Evolutionary conservation across 2,797 vertebrate species (phyloP).

Genomic region (Tragopan temminckii): DNA sequence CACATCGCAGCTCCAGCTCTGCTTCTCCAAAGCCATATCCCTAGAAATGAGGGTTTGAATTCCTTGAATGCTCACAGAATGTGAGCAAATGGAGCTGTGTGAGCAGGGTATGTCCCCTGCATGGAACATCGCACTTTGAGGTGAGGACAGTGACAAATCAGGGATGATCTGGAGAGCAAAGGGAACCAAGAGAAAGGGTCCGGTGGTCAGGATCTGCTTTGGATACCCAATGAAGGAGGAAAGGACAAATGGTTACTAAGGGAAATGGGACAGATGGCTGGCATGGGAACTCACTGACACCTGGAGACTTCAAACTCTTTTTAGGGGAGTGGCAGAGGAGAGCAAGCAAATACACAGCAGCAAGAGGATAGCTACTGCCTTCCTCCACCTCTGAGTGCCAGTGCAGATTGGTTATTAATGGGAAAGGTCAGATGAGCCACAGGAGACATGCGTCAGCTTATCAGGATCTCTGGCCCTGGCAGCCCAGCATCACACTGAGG

Average conservation of each 20-base stretch:
- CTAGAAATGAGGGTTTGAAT: background rate
- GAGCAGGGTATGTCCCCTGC: accelerated
- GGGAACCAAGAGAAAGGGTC: background rate
- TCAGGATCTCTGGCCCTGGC: background rate
- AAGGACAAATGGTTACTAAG: conserved; percentile 58
- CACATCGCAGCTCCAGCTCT: background rate
- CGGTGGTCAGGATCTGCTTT: conserved; percentile 31
- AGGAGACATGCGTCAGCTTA: background rate
- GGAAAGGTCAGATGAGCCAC: conserved; percentile 4
- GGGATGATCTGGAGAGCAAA: background rate
- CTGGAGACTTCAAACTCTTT: background rate
- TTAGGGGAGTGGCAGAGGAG: background rate
- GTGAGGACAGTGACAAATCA: background rate
- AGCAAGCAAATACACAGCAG: background rate
- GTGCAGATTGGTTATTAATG: accelerated
- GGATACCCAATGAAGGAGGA: conserved; percentile 14
- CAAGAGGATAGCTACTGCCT: background rate
- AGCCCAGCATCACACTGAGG: background rate
- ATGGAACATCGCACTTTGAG: background rate
- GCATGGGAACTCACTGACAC: conserved; percentile 49
- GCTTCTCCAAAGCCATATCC: background rate
- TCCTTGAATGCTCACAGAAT: background rate
- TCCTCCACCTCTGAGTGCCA: accelerated
- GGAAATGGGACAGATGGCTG: conserved; percentile 69
- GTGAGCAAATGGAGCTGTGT: background rate